Conservation (phyloP, 2,888 invertebrate species). For the Ectemnius continuus region DNA sequence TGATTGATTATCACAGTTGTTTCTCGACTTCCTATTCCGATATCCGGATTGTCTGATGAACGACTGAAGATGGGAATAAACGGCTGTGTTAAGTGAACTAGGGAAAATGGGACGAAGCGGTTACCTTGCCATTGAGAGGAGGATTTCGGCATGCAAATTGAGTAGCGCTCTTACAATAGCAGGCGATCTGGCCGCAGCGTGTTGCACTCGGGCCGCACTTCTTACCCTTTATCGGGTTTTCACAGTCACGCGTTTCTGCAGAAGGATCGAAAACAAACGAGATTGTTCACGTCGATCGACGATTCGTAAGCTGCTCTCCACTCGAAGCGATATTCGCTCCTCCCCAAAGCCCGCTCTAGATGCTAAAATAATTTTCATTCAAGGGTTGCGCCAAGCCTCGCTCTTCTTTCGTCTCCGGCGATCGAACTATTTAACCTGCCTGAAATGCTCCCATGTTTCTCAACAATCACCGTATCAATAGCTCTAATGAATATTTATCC, state of each 20-base stretch:
- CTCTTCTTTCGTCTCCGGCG: slow-evolving; percentile 50
- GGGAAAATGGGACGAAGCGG: background rate
- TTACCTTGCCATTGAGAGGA: background rate
- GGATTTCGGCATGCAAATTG: slow-evolving; percentile 49
- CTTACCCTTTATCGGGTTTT: slow-evolving; percentile 45
- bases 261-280: slow-evolving; percentile 40
- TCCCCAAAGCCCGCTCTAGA: slow-evolving; percentile 55
- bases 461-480: background rate
- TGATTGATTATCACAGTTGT: no score
- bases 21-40: no score
- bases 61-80: no score
- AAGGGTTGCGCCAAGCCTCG: slow-evolving; percentile 69
- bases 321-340: slow-evolving; percentile 45
- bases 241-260: slow-evolving; percentile 43
- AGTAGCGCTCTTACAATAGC: slow-evolving; percentile 18
- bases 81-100: background rate
- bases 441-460: background rate
- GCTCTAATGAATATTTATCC: background rate
- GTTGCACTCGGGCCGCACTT: slow-evolving; percentile 10
- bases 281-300: slow-evolving; percentile 39
- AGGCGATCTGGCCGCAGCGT: slow-evolving; percentile 10
- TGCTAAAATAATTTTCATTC: slow-evolving; percentile 68
- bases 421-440: slow-evolving; percentile 30
- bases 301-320: slow-evolving; percentile 58
- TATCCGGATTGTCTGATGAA: no score